Base-by-base conservation (phyloP, 2,797 vertebrate species). In the Taenioides sp. region DNA sequence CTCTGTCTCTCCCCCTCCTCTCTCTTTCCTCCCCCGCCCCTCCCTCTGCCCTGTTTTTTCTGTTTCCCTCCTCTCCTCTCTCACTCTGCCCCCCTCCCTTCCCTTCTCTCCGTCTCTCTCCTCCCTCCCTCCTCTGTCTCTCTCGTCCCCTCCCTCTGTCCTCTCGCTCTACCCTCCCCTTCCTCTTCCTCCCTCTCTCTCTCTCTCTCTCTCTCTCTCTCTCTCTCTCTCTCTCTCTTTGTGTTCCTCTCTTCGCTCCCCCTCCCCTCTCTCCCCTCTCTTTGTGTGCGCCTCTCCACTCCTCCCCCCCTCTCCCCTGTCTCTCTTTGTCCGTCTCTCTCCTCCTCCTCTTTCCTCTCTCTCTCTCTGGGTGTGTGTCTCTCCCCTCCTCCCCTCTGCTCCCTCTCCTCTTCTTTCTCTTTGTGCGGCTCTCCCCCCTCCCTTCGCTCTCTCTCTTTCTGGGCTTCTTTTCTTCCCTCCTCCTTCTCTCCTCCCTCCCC, bases 1-100 rank as follows among this genome's bases (percentile, higher is more conserved):
- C 18, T 20, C 54, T 2, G 1, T 3, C 3, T 3, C 14, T 16
- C 10, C 23, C 12, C 72, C 80, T 87, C 62, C 18, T 61, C 74
- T 74, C 82, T 67, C 74, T 77, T 69, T 84, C 71, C 70, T 82
- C 73, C 71, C 74, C 77, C 77, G 69, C 78, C 70, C 69, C 72
- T 71, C n/a, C 4, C 22, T 23, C 54, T 4, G 18, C 50, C 50
- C 50, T 52, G 3, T n/a, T n/a, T 52, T n/a, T n/a, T 52, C 17
- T n/a, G 1, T 20, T 4, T 23, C 54, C 23, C 54, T 20, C 2
- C 9, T 22, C 14, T 10, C n/a, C 54, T 57, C 54, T 59, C 57
- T 17, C 75, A 82, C 14, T 11, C 18, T 22, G 6, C 20, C 20
- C 4, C 60, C 80, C 67, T 43, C 47, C 76, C 57, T 65, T 47